phyloP scores from a whole-genome alignment of 1,140 invertebrate genomes.

The Pantala flavescens region DNA sequence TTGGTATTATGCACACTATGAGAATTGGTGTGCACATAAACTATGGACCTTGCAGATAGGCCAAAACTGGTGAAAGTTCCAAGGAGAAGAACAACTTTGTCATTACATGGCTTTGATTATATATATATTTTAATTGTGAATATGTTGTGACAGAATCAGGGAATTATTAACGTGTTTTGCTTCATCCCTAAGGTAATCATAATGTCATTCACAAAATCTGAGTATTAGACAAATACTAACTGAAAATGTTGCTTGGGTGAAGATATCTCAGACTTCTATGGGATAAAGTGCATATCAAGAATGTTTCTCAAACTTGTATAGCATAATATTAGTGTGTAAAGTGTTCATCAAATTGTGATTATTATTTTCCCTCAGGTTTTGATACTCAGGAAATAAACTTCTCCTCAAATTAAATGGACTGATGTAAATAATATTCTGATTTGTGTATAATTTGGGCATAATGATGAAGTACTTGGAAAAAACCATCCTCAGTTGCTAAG shows the following conservation, averaged over 20 bases:
- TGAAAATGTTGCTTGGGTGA: too few species aligned
- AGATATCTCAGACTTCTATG: neutral
- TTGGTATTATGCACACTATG: neutral
- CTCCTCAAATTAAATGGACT: neutral
- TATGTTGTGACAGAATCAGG: too few species aligned
- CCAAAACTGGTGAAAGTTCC: neutral
- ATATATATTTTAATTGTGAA: too few species aligned
- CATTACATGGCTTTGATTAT: too few species aligned
- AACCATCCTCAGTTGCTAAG: too few species aligned
- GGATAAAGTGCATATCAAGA: constrained; percentile 2
- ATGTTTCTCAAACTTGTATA: neutral
- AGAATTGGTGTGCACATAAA: neutral
- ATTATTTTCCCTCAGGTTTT: constrained; percentile 6
- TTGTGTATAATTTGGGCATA: too few species aligned
- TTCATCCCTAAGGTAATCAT: too few species aligned
- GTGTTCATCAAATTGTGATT: constrained; percentile 2
- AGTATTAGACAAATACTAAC: too few species aligned
- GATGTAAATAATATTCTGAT: too few species aligned
- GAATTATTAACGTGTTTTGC: too few species aligned
- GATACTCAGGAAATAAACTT: neutral
- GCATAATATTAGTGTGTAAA: neutral
- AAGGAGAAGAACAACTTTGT: neutral
- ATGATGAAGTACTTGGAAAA: too few species aligned
- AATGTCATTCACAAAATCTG: too few species aligned
- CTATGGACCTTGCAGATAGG: neutral